A percentile compares a stretch with the other conserved stretches of the same genome.
Conservation (phyloP, 2,888 invertebrate genomes). For the Archaeoteleia sp. region DNA sequence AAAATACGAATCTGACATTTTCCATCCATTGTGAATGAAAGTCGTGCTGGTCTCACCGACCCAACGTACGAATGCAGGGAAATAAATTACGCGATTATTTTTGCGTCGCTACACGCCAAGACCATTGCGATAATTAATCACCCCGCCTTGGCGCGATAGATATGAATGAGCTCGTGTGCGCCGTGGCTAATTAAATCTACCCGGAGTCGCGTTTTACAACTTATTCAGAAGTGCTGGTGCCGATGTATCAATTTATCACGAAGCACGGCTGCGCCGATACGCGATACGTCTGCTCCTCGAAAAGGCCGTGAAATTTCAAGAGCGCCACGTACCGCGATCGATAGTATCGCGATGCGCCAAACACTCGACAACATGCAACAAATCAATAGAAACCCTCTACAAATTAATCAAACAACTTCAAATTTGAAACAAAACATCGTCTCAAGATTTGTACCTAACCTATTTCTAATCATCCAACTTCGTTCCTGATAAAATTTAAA, state of each 20-base stretch:
- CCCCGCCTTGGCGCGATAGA: conserved; percentile 26
- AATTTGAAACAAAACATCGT: too few species aligned
- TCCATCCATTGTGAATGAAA: conserved; percentile 19
- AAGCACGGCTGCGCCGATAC: conserved; percentile 1
- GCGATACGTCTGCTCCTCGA: conserved; percentile 9
- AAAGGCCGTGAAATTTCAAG: conserved; percentile 37
- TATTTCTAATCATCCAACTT: too few species aligned
- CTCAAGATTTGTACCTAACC: too few species aligned
- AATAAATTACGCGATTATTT: conserved; percentile 50
- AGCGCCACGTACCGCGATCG: conserved; percentile 51
- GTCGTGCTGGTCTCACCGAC: conserved; percentile 9
- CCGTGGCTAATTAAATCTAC: conserved; percentile 33
- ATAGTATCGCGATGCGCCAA: conserved; percentile 59
- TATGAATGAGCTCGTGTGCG: conserved; percentile 23
- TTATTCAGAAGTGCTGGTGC: conserved; percentile 26
- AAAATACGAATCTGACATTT: conserved; percentile 26
- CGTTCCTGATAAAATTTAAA: too few species aligned
- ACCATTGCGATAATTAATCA: conserved; percentile 53
- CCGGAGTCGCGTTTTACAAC: conserved; percentile 36
- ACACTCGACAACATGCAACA: conserved; percentile 42
- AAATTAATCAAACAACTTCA: too few species aligned
- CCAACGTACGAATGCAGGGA: conserved; percentile 11
- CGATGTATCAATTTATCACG: conserved; percentile 38
- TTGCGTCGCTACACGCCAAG: conserved; percentile 45
- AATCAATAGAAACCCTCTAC: too few species aligned